Conservation (phyloP, 2,888 invertebrate genomes). For the Cheilosia vernalis region DNA sequence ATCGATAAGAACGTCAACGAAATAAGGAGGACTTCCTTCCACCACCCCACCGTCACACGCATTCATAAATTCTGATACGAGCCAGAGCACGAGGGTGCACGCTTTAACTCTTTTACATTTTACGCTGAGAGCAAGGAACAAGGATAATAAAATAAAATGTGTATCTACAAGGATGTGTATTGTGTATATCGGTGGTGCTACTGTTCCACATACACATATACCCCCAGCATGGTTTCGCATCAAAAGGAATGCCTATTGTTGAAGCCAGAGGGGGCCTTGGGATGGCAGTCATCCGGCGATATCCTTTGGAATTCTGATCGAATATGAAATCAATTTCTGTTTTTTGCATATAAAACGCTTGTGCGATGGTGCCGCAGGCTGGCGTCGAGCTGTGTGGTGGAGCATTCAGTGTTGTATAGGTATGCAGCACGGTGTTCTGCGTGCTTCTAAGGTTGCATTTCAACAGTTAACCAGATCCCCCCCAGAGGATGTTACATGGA, state of each 20-base stretch:
- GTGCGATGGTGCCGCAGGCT: constrained; percentile 54
- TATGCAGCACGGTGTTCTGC: constrained; percentile 11
- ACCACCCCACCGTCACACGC: constrained; percentile 27
- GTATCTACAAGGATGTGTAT: constrained; percentile 10
- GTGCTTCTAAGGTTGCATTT: constrained; percentile 69
- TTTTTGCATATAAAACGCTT: constrained; percentile 74
- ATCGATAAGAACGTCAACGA: constrained; percentile 1
- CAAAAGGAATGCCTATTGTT: constrained; percentile 71
- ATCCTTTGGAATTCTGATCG: constrained; percentile 69
- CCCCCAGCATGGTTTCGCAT: constrained; percentile 59
- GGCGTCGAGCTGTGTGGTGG: constrained; percentile 47
- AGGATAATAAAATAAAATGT: constrained; percentile 65
- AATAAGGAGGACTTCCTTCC: constrained; percentile 50
- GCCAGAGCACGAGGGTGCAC: neutral
- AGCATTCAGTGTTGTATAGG: constrained; percentile 9
- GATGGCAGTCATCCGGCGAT: constrained; percentile 41
- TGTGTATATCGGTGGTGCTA: neutral
- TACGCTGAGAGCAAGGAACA: constrained; percentile 50
- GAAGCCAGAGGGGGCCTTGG: constrained; percentile 17
- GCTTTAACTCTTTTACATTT: constrained; percentile 70
- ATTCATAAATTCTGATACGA: constrained; percentile 65
- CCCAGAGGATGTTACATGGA: constrained; percentile 40
- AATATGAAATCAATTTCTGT: constrained; percentile 74
- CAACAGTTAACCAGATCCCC: constrained; percentile 44
- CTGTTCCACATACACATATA: neutral